Base-by-base conservation (phyloP, 2,113 vertebrate species). In the Nyctereutes procyonoides region DNA sequence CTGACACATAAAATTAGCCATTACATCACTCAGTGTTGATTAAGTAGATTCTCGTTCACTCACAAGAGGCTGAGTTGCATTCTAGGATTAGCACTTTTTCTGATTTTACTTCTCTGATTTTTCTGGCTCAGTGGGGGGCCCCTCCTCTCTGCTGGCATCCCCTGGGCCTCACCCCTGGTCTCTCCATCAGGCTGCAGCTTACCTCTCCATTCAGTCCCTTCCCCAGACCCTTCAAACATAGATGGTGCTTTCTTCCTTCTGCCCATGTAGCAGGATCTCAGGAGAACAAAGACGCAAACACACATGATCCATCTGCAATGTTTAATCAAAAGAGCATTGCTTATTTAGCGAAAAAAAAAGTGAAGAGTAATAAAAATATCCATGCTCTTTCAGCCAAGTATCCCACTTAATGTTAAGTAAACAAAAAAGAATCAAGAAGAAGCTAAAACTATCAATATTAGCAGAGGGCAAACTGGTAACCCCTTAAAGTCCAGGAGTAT, bases 141-240 rank as follows among this genome's bases (percentile, higher is more conserved):
- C 14, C 20, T 3, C 38, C 48, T 48, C 16, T 5, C 38, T 26
- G 28, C 32, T 1, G 13, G 22, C 16, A 2, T 15, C 19, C 67
- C 32, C 0, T 0, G 56, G 17, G 19, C 20, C 55, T 90, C 8
- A 3, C n/a, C 10, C 2, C 9, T 2, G 5, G 4, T n/a, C 55
- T 88, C 9, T 11, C 28, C 0, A 6, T n/a, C 4, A 55, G 26
- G 16, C 2, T 76, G 38, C 4, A 11, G 20, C 43, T 82, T 3
- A 30, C 30, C 28, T 35, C 20, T 28, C 51, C 11, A 1, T 20
- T 16, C 8, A 15, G 20, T 51, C 35, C 56, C 53, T n/a, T 0
- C n/a, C 2, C 26, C 19, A 12, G 28, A 43, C 2, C 77, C 48
- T 51, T 17, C 67, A 69, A 55, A 77, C 3, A 6, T 0, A 2